Evolutionary conservation across 2,888 invertebrate genomes (phyloP).

Genomic region (Monoplex corrugatus): DNA sequence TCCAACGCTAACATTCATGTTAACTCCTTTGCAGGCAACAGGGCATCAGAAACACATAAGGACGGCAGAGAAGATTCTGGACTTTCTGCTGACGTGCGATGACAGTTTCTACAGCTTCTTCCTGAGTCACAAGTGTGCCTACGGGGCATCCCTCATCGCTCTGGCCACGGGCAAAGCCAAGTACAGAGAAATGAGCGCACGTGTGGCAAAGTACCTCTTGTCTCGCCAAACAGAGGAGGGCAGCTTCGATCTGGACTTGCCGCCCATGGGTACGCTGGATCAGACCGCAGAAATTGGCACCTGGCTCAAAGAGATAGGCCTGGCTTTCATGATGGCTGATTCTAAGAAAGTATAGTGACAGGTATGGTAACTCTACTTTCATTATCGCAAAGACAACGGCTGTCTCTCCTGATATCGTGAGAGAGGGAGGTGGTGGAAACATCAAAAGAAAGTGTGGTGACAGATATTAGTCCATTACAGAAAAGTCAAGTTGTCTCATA

Average conservation of each 20-base stretch:
- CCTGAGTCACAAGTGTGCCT: constrained; percentile 27
- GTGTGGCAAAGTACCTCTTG: background rate
- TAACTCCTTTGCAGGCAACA: background rate
- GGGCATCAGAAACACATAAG: background rate
- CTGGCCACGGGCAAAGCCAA: constrained; percentile 21
- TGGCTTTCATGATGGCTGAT: constrained; percentile 2
- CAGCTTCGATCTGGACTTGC: constrained; percentile 6
- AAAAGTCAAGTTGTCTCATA: too few species aligned
- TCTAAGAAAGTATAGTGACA: background rate
- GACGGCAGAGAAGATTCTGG: background rate
- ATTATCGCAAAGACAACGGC: too few species aligned
- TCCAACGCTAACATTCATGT: too few species aligned
- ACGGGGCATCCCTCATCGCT: constrained; percentile 15
- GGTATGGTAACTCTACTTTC: too few species aligned
- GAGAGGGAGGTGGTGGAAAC: too few species aligned
- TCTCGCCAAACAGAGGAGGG: constrained; percentile 8
- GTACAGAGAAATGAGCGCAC: constrained; percentile 20
- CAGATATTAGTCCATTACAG: too few species aligned
- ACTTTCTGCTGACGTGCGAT: constrained; percentile 11
- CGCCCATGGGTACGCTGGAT: background rate
- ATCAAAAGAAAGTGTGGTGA: too few species aligned
- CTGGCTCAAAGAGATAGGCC: constrained; percentile 6
- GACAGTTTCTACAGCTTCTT: constrained; percentile 8
- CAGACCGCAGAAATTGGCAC: constrained; percentile 14
- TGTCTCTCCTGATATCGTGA: too few species aligned